Evolutionary conservation across 2,113 vertebrate species (phyloP).

Genomic region (Setophaga kirtlandii): DNA sequence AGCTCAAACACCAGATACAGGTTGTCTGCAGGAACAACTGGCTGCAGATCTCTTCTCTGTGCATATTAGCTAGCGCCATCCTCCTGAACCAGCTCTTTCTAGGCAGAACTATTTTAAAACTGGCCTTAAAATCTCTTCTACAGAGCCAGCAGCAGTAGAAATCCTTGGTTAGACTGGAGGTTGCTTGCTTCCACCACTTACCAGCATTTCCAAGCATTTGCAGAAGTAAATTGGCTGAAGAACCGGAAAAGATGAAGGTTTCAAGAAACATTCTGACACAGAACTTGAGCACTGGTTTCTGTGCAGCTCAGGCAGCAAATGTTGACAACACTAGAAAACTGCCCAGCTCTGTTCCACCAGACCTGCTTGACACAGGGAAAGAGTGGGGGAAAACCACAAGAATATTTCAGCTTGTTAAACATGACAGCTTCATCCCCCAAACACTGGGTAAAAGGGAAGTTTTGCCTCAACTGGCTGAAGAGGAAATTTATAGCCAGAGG

Average conservation of each 20-base stretch:
- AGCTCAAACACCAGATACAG: neutral
- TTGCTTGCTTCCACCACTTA: neutral
- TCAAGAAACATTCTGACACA: neutral
- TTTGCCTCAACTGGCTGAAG: neutral
- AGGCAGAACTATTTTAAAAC: conserved; percentile 1
- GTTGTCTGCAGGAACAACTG: neutral
- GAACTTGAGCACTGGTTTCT: neutral
- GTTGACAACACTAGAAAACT: neutral
- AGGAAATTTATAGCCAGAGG: neutral
- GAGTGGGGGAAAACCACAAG: neutral
- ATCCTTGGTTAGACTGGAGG: neutral
- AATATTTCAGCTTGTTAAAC: neutral
- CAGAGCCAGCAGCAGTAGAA: neutral
- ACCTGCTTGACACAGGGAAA: neutral
- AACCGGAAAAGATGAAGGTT: neutral
- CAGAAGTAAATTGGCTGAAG: neutral
- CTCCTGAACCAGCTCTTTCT: neutral
- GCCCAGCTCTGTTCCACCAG: neutral
- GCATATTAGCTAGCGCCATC: neutral
- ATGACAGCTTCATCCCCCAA: neutral
- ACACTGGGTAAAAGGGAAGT: neutral
- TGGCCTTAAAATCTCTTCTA: neutral
- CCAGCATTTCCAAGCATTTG: neutral
- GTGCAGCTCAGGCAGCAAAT: neutral
- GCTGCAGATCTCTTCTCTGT: neutral